Evolutionary conservation across 2,888 invertebrate species (phyloP).

Genomic region (Herminia tarsipennalis): DNA sequence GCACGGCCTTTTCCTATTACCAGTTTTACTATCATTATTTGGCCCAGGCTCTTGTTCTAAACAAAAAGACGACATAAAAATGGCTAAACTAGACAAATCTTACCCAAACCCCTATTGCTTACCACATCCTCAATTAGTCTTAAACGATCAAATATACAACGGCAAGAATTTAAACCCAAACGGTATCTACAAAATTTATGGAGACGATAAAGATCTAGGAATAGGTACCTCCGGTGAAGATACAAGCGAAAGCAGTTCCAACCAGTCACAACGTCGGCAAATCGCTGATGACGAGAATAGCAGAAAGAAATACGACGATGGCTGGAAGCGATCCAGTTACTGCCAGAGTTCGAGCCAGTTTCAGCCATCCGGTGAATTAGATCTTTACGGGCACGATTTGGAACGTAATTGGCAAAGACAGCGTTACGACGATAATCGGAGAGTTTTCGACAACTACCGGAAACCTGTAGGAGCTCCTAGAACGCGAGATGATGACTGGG

Average conservation of each 20-base stretch:
- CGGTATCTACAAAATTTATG: constrained; percentile 87
- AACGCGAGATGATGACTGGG: constrained; percentile 69
- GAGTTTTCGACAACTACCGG: constrained; percentile 70
- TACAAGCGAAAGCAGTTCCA: constrained; percentile 92
- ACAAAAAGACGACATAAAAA: constrained; percentile 81
- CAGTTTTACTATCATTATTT: constrained; percentile 93
- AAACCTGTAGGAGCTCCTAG: constrained; percentile 57
- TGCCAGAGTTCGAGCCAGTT: constrained; percentile 85
- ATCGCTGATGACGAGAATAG: constrained; percentile 85
- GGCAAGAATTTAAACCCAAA: constrained; percentile 84
- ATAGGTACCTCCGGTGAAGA: constrained; percentile 94
- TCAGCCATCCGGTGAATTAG: constrained; percentile 87
- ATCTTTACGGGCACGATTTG: constrained; percentile 88
- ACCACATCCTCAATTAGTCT: constrained; percentile 88
- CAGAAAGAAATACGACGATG: constrained; percentile 87
- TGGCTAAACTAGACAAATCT: constrained; percentile 86
- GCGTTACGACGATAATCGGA: constrained; percentile 71
- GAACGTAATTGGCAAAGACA: constrained; percentile 85
- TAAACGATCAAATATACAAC: constrained; percentile 84
- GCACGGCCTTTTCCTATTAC: constrained; percentile 96
- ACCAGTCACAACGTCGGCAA: constrained; percentile 89
- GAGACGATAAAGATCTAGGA: constrained; percentile 91
- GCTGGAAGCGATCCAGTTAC: constrained; percentile 89
- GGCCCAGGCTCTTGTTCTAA: constrained; percentile 91
- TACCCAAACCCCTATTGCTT: constrained; percentile 89